A percentile compares a stretch with the other conserved stretches of the same genome.
Conservation (phyloP, 2,888 invertebrate species). For the Tortricodes alternella region DNA sequence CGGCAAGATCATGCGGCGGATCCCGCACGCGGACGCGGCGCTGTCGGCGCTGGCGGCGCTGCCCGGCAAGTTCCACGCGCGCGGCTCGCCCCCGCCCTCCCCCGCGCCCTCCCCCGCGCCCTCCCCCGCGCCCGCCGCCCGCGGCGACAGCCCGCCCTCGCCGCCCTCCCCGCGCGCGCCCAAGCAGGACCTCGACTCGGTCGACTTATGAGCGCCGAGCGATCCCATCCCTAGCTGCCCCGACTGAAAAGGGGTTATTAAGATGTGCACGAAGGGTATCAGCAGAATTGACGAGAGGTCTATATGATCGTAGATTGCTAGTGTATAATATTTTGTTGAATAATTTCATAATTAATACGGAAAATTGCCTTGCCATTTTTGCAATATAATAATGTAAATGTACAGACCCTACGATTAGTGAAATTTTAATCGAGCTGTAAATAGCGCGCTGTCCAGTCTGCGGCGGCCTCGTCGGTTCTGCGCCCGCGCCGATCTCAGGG, state of each 20-base stretch:
- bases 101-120: constrained; percentile 85
- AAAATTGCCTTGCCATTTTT: constrained; percentile 2
- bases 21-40: constrained; percentile 90
- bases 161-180: constrained; percentile 83
- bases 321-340: not conserved
- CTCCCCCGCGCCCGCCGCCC: constrained; percentile 84
- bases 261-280: not conserved
- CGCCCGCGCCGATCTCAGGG: constrained; percentile 11
- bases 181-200: constrained; percentile 88
- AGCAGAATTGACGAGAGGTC: not conserved
- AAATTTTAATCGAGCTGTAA: not conserved
- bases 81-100: constrained; percentile 86
- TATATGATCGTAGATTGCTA: not conserved
- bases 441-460: not conserved
- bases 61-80: constrained; percentile 84
- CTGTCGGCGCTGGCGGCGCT: constrained; percentile 85
- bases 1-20: constrained; percentile 95
- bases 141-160: constrained; percentile 41
- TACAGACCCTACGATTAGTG: not conserved
- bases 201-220: constrained; percentile 82
- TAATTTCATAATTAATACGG: not conserved
- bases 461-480: not conserved
- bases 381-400: not conserved
- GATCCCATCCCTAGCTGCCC: not conserved
- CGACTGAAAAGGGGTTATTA: not conserved